Percentiles rank a stretch among this genome's conserved stretches.
phyloP scores from a whole-genome alignment of 2,888 invertebrate genomes.

The Zootermopsis nevadensis region DNA sequence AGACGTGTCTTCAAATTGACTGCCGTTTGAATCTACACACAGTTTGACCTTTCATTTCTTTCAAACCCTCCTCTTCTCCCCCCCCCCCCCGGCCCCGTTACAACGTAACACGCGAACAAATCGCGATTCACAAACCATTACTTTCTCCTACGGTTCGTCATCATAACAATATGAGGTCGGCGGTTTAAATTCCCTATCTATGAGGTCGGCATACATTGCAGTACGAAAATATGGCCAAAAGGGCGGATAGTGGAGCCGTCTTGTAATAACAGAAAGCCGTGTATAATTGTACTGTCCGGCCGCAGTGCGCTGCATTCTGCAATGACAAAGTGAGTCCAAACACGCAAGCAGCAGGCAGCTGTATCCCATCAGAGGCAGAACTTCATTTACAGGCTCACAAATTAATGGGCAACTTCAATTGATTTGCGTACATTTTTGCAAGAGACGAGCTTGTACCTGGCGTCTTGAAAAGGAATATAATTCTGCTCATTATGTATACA shows the following conservation, averaged over 20 bases:
- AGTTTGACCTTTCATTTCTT: too few relatives aligned
- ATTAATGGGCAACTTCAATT: background rate
- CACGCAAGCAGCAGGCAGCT: background rate
- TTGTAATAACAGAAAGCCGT: conserved; percentile 15
- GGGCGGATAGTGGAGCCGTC: background rate
- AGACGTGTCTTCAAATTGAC: too few relatives aligned
- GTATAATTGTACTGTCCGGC: background rate
- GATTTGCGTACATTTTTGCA: too few relatives aligned
- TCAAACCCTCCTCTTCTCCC: too few relatives aligned
- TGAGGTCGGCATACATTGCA: background rate
- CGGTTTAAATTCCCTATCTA: background rate
- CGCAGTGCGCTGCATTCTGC: background rate
- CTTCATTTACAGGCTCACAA: background rate
- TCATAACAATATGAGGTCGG: background rate
- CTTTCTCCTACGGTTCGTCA: too few relatives aligned
- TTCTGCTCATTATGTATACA: too few relatives aligned
- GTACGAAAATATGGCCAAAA: background rate
- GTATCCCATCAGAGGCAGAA: background rate
- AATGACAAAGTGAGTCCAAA: background rate
- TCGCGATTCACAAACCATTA: too few relatives aligned
- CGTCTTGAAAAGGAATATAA: too few relatives aligned
- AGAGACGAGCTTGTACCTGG: too few relatives aligned
- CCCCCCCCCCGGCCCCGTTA: too few relatives aligned
- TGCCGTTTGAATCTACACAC: too few relatives aligned
- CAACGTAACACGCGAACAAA: too few relatives aligned